These are phyloP conservation scores for Corythaeola cristata DNA, from an alignment of 2,113 vertebrate species.

Conservation along the genomic window DNA sequence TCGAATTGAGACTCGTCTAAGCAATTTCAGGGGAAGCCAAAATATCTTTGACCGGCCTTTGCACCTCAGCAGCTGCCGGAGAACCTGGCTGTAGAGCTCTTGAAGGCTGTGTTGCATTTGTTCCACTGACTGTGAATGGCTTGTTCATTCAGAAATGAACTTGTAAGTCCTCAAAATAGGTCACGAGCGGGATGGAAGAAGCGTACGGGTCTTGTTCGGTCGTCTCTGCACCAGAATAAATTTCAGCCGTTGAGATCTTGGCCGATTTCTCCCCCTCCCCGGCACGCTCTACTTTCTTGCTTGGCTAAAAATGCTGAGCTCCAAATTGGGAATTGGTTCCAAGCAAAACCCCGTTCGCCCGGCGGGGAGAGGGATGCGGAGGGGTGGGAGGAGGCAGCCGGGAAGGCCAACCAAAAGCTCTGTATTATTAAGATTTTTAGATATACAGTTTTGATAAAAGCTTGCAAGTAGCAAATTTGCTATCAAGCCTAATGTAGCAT, in stretches of 20 bases:
- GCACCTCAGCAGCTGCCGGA: background rate
- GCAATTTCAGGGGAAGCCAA: background rate
- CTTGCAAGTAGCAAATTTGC: constrained; percentile 79
- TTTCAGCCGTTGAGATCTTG: background rate
- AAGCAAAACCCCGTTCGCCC: constrained; percentile 25
- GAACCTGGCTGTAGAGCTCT: constrained; percentile 16
- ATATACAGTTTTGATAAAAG: constrained; percentile 81
- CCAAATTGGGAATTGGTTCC: constrained; percentile 74
- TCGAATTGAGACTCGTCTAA: background rate
- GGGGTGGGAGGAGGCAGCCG: background rate
- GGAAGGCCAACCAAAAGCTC: constrained; percentile 27
- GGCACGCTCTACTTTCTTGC: background rate
- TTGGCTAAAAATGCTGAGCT: constrained; percentile 49
- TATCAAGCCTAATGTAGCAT: constrained; percentile 80
- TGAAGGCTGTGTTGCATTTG: constrained; percentile 41
- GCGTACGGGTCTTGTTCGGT: background rate
- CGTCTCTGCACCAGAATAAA: background rate
- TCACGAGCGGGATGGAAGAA: background rate
- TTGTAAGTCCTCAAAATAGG: constrained; percentile 52
- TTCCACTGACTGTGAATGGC: constrained; percentile 6
- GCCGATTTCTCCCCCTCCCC: background rate
- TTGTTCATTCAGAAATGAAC: constrained; percentile 46
- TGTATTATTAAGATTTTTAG: constrained; percentile 77
- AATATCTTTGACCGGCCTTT: background rate
- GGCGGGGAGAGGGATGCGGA: background rate